A percentile compares a stretch with the other conserved stretches of the same genome.
phyloP scores from a whole-genome alignment of 2,797 vertebrate genomes.

The Phataginus tricuspis region DNA sequence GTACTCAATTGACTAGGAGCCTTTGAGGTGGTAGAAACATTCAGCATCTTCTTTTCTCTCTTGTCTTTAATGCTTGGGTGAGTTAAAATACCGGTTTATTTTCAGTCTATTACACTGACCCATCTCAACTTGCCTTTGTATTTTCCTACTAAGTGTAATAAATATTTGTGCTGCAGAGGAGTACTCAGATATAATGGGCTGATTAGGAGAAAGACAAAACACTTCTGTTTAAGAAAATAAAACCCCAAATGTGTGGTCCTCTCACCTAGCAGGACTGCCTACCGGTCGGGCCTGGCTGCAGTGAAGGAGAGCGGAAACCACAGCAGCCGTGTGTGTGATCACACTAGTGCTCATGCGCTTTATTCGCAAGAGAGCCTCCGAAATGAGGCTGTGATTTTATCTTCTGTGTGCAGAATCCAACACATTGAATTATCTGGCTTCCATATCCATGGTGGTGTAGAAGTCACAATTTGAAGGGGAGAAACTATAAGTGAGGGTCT shows the following conservation, averaged over 20 bases:
- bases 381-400: not conserved
- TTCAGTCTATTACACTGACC: not conserved
- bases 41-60: constrained; percentile 44
- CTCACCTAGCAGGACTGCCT: not conserved
- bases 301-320: not conserved
- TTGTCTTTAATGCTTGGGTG: not conserved
- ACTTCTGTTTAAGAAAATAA: not conserved
- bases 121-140: not conserved
- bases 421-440: not conserved
- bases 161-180: not conserved
- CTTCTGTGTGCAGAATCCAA: not conserved
- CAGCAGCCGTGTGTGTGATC: not conserved
- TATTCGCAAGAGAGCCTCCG: not conserved
- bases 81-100: not conserved
- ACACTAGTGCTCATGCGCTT: no score
- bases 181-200: no score
- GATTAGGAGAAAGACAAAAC: not conserved
- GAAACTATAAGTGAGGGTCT: not conserved
- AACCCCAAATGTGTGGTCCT: not conserved
- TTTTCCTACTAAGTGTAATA: not conserved
- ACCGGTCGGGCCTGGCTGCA: not conserved
- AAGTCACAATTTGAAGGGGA: not conserved
- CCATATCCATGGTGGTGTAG: not conserved
- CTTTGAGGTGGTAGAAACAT: constrained; percentile 67
- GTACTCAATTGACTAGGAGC: constrained; percentile 62